Evolutionary conservation across 1,140 invertebrate species (phyloP), one percentile per base, ranked within the genome.

Genomic region (Drosophila prosaltans): DNA sequence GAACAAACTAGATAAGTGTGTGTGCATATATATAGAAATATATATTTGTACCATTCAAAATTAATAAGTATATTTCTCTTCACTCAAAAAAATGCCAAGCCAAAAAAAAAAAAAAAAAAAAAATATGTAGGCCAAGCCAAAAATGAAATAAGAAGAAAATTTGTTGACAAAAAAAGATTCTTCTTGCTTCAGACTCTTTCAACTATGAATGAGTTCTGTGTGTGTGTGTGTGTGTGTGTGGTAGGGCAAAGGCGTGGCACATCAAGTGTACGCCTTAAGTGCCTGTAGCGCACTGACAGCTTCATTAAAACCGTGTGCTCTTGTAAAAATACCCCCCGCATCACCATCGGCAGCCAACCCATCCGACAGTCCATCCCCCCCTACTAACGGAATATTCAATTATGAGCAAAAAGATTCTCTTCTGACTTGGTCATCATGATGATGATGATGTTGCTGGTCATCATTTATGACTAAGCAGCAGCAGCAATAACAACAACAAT

Each of bases 51-150:
- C 71, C 78, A 86, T 78, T 81, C 82, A 70, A 86, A 85, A 85
- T 76, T 71, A 73, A 76, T 76, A 86, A 66, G 78, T 75, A 78
- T 81, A 86, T 85, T 86, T 86, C 78, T 76, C 78, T 65, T 79
- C 72, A 81, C 64, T 81, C 82, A 65, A 75, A 55, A 71, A 81
- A 82, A 76, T 86, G 79, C 83, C 82, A 51, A 86, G 76, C 63
- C 69, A 65, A 58, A 40, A 71, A 69, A 39, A 59, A 66, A 57
- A 61, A 28, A 51, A 54, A 55, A 48, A 62, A 70, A 69, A 72
- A 10, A 55, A 36, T 36, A 36, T 36, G 32, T 36, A 5, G 32
- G 79, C 83, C 82, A 51, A 86, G 76, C 63, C 69, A 65, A 58
- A 40, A 71, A 69, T 45, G 63, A 66, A 69, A 75, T 30, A 61